A percentile compares a stretch with the other conserved stretches of the same genome.
Evolutionary conservation across 2,888 invertebrate species (phyloP).

Genomic region (Acanthococcus lagerstroemiae): DNA sequence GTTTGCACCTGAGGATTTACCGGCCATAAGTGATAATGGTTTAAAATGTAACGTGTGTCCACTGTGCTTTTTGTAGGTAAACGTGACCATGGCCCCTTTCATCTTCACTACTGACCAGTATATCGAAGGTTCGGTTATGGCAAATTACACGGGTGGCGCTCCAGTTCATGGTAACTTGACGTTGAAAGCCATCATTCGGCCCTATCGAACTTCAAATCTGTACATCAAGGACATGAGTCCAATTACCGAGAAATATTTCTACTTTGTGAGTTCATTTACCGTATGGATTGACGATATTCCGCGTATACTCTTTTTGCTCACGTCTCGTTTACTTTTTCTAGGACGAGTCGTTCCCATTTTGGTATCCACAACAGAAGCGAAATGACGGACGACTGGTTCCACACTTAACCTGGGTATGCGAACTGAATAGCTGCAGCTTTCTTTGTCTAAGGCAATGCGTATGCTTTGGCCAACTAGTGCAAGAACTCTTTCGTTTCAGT

Average conservation of each 20-base stretch:
- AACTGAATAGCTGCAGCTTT: not conserved
- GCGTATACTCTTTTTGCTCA: slow-evolving; percentile 2
- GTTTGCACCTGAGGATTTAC: no score
- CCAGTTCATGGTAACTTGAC: slow-evolving; percentile 84
- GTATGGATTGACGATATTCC: no score
- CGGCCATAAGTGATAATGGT: no score
- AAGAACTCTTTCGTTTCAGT: slow-evolving; percentile 47
- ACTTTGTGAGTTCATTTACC: slow-evolving; percentile 54
- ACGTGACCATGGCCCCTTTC: slow-evolving; percentile 91
- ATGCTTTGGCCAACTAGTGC: slow-evolving; percentile 19
- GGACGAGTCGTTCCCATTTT: slow-evolving; percentile 71
- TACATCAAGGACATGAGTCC: slow-evolving; percentile 39
- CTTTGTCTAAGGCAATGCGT: slow-evolving; percentile 6
- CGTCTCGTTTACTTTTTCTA: slow-evolving; percentile 40
- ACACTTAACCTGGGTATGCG: slow-evolving; percentile 60
- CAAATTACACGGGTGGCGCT: slow-evolving; percentile 90
- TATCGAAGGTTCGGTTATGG: slow-evolving; percentile 77
- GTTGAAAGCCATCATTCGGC: slow-evolving; percentile 63
- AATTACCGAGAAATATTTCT: slow-evolving; percentile 61
- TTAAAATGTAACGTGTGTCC: no score
- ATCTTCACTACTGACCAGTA: slow-evolving; percentile 77
- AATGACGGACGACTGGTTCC: slow-evolving; percentile 45
- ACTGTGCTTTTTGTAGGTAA: slow-evolving; percentile 57
- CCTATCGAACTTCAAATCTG: slow-evolving; percentile 45
- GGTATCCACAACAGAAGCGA: slow-evolving; percentile 54